Base-by-base conservation (phyloP, 2,113 vertebrate genomes). In the Gymnarchus niloticus region DNA sequence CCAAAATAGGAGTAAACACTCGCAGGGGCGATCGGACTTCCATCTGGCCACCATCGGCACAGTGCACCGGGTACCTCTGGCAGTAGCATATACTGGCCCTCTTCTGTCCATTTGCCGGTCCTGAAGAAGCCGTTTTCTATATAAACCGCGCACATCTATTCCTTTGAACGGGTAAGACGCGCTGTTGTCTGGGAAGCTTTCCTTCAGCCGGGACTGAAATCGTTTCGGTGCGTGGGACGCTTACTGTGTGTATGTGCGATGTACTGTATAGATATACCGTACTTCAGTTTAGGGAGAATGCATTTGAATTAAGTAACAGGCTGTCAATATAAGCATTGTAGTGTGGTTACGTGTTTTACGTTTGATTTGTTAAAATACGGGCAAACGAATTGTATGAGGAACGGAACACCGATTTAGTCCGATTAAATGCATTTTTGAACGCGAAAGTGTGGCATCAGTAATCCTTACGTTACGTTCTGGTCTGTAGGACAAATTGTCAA, bases 1-100 rank as follows among this genome's bases (percentile, higher is more conserved):
- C 95, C 93, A 95, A 95, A 95, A 95, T 95, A 95, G 94, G 93
- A 93, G 87, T 87, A 89, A 87, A 84, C 57, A 90, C 89, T 88
- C 89, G 85, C 77, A 82, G 14, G 87, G 86, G 90, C 94, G 92
- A 93, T 90, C 91, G 91, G 83, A 90, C 91, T 80, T 61, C 85
- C 83, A 73, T 88, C 86, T 91, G 88, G 52, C 83, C 52, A 83
- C 6, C 86, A 37, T 65, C 89, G 57, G 89, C 89, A 59, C 82
- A 87, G 83, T 86, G 44, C n/a, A 25, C 33, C 48, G 21, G 56
- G 41, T 7, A 48, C 21, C 33, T 83, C 52, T 33, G 19, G 5
- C 81, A 9, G 65, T 9, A 73, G n/a, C n/a, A 51, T 17, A 14
- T 51, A 17, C 52, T 25, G 76, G 44, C 76, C 23, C n/a, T 46